Evolutionary conservation across 2,888 invertebrate species (phyloP), one percentile per base, ranked within the genome.

Genomic region (Branchellion lobata): DNA sequence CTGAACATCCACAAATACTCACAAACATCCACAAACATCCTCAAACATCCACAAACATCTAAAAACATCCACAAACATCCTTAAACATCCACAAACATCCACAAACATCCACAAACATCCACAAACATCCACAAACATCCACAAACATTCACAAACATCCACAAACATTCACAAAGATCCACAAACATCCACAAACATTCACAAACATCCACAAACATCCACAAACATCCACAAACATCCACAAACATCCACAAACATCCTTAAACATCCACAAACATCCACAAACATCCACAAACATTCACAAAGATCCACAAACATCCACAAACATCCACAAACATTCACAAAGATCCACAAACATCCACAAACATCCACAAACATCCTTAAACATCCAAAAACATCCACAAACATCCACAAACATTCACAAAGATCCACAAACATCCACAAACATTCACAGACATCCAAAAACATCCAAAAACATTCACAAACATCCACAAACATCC

Each of bases 11-110:
- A 57, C 21, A 57, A 8, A 57, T 5, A 57, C 21, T 14, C 61
- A 57, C 40, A 69, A 11, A 34, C 75, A 78, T 71, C 69, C 78
- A 57, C 78, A 72, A 71, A 71, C 80, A 69, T 69, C 14, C 80
- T 31, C 69, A 69, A 11, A 69, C 69, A 69, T 14, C 8, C 69
- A 69, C 34, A 34, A 11, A 34, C 34, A 34, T n/a, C 3, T n/a
- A 31, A 11, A 57, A 5, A 57, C 61, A 57, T n/a, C 5, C 61
- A 57, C 61, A 57, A 5, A 57, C 61, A 57, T n/a, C 5, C 61
- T 14, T n/a, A 57, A 5, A 57, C 61, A 57, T n/a, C 5, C 61
- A 40, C 40, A 40, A 5, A 40, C 40, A 40, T 14, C 5, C 29
- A 65, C 65, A 65, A 65, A 69, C 69, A 69, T 29, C 3, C 69